Evolutionary conservation across 1,140 invertebrate species (phyloP), one percentile per base, ranked within the genome.

Genomic region (Wasmannia auropunctata): DNA sequence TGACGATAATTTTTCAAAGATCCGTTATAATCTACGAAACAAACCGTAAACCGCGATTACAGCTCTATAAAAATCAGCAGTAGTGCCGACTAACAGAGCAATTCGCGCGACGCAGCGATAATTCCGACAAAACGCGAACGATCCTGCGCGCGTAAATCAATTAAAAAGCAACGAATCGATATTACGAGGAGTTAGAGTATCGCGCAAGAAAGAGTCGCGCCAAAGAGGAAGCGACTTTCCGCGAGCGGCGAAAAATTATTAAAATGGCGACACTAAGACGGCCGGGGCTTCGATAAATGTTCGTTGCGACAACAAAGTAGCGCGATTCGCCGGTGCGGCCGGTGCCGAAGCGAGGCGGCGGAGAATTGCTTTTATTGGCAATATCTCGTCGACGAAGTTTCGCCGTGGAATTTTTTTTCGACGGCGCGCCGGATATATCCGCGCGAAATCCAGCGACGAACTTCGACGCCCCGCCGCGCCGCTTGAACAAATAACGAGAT

Each of bases 401-500:
- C 40, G 75, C 69, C 81, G 58, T 8, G 34, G 60, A 75, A 76
- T 83, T 58, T 70, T 70, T 51, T 46, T 31, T 3, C 11, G 11
- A n/a, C 31, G 31, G 14, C 56, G n/a, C 10, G 34, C 14, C 79
- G 58, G 37, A 46, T 25, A 54, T 54, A 25, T 43, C 65, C 58
- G 72, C 58, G 72, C 85, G 62, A 89, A 76, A 87, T 84, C 88
- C 63, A 63, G 54, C 49, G 62, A 43, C 25, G 37, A 90, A 74
- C 69, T 63, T 60, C 77, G 65, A 65, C 74, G 72, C 58, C 62
- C 62, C 40, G 31, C 14, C 46, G 11, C n/a, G 67, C 10, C 54
- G 88, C 54, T 60, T 72, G 86, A 85, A 87, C 88, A 88, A 90
- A 89, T 90, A 90, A 90, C 88, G 79, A 91, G 87, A 91, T 91